Percentiles rank a stretch among this genome's conserved stretches.
phyloP scores from a whole-genome alignment of 53 echinoderm and acorn worm species.

The Antedon mediterranea region DNA sequence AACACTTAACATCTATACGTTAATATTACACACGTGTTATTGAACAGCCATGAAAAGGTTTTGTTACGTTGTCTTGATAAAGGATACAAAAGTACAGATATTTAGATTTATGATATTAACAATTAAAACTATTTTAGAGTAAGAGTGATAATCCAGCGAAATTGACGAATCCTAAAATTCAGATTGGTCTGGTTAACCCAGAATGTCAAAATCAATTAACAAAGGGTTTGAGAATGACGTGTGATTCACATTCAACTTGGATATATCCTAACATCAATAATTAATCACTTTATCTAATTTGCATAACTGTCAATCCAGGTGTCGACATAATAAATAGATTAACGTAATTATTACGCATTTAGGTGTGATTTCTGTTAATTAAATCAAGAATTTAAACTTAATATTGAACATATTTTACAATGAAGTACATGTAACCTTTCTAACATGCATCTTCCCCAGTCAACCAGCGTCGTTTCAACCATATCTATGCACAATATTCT shows the following conservation, averaged over 20 bases:
- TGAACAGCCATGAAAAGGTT: neutral
- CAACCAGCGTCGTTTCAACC: no score
- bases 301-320: neutral
- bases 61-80: neutral
- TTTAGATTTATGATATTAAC: neutral
- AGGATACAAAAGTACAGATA: neutral
- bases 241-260: neutral
- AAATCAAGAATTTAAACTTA: neutral
- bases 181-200: neutral
- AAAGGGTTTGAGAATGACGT: neutral
- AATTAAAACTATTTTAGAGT: neutral
- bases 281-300: neutral
- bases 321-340: neutral
- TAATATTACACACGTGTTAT: neutral
- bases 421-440: no score
- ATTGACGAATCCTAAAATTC: neutral
- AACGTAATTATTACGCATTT: neutral
- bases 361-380: neutral
- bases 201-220: conserved; percentile 1
- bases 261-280: neutral
- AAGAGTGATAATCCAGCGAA: neutral
- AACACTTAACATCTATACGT: neutral
- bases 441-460: no score
- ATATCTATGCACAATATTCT: no score
- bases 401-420: no score